phyloP scores from a whole-genome alignment of 2,113 vertebrate genomes.

The Hippocampus zosterae region DNA sequence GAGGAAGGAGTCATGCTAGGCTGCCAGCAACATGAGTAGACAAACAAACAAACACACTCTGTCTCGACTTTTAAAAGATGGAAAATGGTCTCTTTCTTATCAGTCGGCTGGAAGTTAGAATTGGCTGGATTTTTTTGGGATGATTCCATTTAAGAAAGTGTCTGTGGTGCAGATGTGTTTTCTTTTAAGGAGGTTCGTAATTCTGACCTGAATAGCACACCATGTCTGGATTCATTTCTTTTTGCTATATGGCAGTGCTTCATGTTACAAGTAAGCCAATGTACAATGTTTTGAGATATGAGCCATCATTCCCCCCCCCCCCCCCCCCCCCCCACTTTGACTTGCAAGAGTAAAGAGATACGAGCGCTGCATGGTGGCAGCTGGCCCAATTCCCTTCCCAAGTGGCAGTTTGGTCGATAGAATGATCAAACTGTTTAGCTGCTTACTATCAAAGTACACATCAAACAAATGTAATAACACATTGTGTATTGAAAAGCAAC shows the following conservation, averaged over 20 bases:
- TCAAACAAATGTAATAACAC: too few species aligned
- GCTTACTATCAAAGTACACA: too few species aligned
- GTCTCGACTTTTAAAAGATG: conserved; percentile 3
- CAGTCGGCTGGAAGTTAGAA: not conserved
- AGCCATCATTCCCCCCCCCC: too few species aligned
- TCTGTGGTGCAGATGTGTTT: conserved; percentile 57
- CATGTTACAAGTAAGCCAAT: too few species aligned
- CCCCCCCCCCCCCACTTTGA: too few species aligned
- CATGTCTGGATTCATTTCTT: not conserved
- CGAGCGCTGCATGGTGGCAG: too few species aligned
- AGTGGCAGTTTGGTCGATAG: too few species aligned
- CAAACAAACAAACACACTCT: conserved; percentile 1
- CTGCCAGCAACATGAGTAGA: not conserved
- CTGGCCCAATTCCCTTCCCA: too few species aligned
- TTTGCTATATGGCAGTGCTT: not conserved
- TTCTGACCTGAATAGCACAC: not conserved
- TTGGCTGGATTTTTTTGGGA: conserved; percentile 15
- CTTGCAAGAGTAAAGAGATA: too few species aligned
- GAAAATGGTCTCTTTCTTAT: conserved; percentile 4
- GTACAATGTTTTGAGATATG: too few species aligned
- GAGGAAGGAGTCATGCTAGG: conserved; percentile 9
- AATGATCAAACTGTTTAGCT: too few species aligned
- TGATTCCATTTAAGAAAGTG: conserved; percentile 21
- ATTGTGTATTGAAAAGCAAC: too few species aligned
- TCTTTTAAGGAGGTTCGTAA: conserved; percentile 4